Evolutionary conservation across 1,140 invertebrate species (phyloP).

Genomic region (Plectrocnemia conspersa): DNA sequence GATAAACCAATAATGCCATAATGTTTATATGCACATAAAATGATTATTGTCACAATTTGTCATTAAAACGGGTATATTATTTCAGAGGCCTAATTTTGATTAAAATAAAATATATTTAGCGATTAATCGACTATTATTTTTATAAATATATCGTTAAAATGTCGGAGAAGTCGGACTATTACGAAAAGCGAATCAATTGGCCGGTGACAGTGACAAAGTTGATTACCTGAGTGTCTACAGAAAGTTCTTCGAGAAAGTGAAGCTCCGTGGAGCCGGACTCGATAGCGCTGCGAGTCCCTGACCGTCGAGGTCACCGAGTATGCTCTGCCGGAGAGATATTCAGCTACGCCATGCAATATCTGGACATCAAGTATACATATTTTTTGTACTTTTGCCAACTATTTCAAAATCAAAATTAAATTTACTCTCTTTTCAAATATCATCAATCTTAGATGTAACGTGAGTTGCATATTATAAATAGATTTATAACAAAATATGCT

Average conservation of each 20-base stretch:
- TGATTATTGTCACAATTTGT: too few species aligned
- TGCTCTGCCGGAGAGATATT: constrained; percentile 71
- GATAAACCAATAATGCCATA: too few species aligned
- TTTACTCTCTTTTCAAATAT: too few species aligned
- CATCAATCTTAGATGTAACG: too few species aligned
- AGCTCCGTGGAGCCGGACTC: constrained; percentile 66
- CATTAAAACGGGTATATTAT: too few species aligned
- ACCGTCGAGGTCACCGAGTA: constrained; percentile 60
- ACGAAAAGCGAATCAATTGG: not conserved
- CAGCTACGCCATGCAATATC: constrained; percentile 71
- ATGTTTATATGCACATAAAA: too few species aligned
- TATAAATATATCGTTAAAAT: too few species aligned
- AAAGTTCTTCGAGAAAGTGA: constrained; percentile 65
- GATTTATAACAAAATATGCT: too few species aligned
- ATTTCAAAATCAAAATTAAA: too few species aligned
- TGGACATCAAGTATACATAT: constrained; percentile 73
- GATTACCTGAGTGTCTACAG: constrained; percentile 64
- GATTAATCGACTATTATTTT: not conserved
- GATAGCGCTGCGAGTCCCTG: constrained; percentile 63
- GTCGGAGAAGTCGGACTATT: constrained; percentile 21
- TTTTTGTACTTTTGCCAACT: too few species aligned
- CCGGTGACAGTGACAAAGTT: constrained; percentile 42
- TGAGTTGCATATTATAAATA: too few species aligned
- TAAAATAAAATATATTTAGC: not conserved
- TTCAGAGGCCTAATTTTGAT: too few species aligned